Evolutionary conservation across 2,113 vertebrate species (phyloP), one percentile per base, ranked within the genome.

Genomic region (Oryctolagus cuniculus): DNA sequence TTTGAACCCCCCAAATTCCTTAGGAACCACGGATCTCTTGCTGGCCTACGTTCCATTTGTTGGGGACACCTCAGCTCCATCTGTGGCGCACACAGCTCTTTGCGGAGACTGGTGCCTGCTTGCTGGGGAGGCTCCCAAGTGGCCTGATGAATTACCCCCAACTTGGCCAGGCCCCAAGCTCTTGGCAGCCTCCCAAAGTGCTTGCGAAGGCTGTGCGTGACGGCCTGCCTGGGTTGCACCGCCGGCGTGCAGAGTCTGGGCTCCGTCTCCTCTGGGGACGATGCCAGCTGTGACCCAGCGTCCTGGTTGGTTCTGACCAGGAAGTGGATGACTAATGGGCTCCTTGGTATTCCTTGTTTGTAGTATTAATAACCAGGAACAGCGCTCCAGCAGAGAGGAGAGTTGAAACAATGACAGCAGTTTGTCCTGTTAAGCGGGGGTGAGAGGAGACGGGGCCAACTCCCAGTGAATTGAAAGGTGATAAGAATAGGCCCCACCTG

Each of bases 341-440:
- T 89, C 83, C 81, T 92, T 36, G 75, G 51, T 69, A 11, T 77
- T 86, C n/a, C 80, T 89, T 78, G 69, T 78, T 84, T 93, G 61
- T 44, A 81, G 38, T 73, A 53, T 87, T 89, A 80, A 49, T 73
- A 81, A 69, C 63, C 44, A n/a, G 85, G 66, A 92, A 61, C 55
- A 74, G 67, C 51, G 27, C 25, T 81, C 31, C 29, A 75, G 61
- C 10, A 1, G 51, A 85, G 25, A 81, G n/a, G 66, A 80, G 63
- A 13, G 17, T 87, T 81, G 88, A 27, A 36, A 66, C 89, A 91
- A n/a, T 87, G 36, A 82, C 94, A 91, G 63, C 34, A 72, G 79
- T 80, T 21, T 85, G 87, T 87, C 31, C 27, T 16, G 1, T 79
- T 25, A 67, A 27, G 29, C 64, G 15, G 3, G 24, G 77, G 11